Base-by-base conservation (phyloP, 2,888 invertebrate species). In the Epistrophe eligans region DNA sequence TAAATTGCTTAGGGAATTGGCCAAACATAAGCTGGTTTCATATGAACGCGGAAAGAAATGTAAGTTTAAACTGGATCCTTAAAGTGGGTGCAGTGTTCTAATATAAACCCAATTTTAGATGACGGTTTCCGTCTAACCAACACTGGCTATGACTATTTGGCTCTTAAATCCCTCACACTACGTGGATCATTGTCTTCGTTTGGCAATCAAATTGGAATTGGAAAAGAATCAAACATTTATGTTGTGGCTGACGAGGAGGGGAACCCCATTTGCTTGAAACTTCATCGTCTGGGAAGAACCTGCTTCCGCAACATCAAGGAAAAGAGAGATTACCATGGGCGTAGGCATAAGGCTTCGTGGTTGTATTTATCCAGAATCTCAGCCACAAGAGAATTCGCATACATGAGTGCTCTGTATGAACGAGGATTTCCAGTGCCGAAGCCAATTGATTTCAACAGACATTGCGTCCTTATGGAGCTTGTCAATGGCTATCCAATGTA, bases 151-250 rank as follows among this genome's bases (percentile, higher is more conserved):
- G 99, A 99, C 93, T 99, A 98, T 92, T 94, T 99, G 88, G 98
- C 99, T 0, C 93, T 99, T 13, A 98, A 98, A 92, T 96, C 97
- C 0, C 93, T 99, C 13, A 95, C 97, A 0, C 95, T 96, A 79
- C 95, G 97, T 43, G 95, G 96, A 83, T 95, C 96, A 2, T 94
- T 99, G 19, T 93, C 95, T 50, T 97, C 97, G 1, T 98, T 99
- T 92, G 99, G 99, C 15, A 99, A 98, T 92, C 99, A 99, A 94
- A 99, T 99, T 90, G 99, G 99, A 48, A 97, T 99, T 45, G 99
- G 99, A 57, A 99, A 99, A 92, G 99, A 99, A 92, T 99, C 99
- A 0, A 99, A 99, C 91, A 97, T 99, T 89, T 99, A 98, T 91
- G 95, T 97, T 57, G 98, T 98, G 0, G 96, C 95, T 4, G 95